phyloP scores from a whole-genome alignment of 1,140 invertebrate genomes.

The Drosophila chauvacae region DNA sequence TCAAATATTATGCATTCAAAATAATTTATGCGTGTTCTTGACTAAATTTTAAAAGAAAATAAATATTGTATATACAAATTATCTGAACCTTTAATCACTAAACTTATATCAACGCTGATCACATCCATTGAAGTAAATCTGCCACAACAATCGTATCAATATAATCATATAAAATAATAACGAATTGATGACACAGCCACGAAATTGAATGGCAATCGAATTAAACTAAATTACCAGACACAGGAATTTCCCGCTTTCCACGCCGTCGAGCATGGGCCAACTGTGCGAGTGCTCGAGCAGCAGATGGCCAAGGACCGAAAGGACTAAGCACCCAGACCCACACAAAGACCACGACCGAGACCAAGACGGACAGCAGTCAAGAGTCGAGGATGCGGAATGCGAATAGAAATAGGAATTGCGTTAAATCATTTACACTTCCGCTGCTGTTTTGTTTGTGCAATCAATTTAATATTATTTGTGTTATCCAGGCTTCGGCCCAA shows the following conservation, averaged over 20 bases:
- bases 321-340: constrained; percentile 1
- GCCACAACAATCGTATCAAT: constrained; percentile 18
- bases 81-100: not conserved
- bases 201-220: constrained; percentile 62
- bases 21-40: not conserved
- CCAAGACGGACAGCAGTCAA: constrained; percentile 54
- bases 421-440: constrained; percentile 83
- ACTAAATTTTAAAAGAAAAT: not conserved
- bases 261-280: constrained; percentile 52
- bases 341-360: not conserved
- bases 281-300: constrained; percentile 29
- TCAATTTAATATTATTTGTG: constrained; percentile 82
- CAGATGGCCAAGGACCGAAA: constrained; percentile 27
- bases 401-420: constrained; percentile 65
- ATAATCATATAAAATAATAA: constrained; percentile 43
- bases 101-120: not conserved
- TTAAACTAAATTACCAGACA: constrained; percentile 70
- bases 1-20: not conserved
- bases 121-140: not conserved
- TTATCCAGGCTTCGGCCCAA: constrained; percentile 53
- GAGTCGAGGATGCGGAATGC: constrained; percentile 43
- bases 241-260: constrained; percentile 66
- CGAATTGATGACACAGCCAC: constrained; percentile 32
- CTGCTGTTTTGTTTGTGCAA: constrained; percentile 80
- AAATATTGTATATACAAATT: not conserved